phyloP scores from a whole-genome alignment of 2,888 invertebrate genomes.

The Campoletis raptor region DNA sequence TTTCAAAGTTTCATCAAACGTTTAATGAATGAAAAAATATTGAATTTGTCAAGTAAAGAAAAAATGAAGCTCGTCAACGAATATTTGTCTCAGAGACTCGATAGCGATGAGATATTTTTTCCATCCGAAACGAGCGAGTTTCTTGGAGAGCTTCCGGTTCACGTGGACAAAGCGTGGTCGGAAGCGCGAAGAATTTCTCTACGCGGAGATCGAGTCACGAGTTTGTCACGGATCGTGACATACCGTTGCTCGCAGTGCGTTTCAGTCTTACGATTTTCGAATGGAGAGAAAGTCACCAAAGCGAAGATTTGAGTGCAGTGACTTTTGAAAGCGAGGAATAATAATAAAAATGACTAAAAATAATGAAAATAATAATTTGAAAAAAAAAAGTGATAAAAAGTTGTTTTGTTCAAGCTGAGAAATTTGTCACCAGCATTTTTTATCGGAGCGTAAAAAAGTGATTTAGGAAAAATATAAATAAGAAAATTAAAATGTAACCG shows the following conservation, averaged over 20 bases:
- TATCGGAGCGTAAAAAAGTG: background rate
- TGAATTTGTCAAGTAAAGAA: background rate
- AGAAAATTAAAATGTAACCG: background rate
- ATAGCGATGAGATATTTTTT: conserved; percentile 13
- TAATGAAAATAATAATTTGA: background rate
- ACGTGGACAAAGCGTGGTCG: conserved; percentile 26
- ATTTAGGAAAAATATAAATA: background rate
- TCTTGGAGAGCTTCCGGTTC: conserved; percentile 27
- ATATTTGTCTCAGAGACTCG: conserved; percentile 13
- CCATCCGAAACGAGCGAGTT: conserved; percentile 27
- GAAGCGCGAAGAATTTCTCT: conserved; percentile 37
- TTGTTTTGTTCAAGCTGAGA: background rate
- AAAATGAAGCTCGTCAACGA: background rate
- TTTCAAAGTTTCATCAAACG: background rate
- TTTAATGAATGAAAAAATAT: background rate
- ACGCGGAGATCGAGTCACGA: conserved; percentile 36
- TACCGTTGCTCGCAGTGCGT: conserved; percentile 14
- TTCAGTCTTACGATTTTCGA: conserved; percentile 24
- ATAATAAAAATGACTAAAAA: conserved; percentile 3
- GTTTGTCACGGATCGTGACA: conserved; percentile 43
- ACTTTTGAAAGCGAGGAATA: conserved; percentile 37
- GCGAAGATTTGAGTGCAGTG: conserved; percentile 46
- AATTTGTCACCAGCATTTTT: background rate
- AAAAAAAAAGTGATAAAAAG: background rate
- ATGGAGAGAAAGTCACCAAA: conserved; percentile 58